phyloP scores from a whole-genome alignment of 2,113 vertebrate species.

The Hiodon alosoides region DNA sequence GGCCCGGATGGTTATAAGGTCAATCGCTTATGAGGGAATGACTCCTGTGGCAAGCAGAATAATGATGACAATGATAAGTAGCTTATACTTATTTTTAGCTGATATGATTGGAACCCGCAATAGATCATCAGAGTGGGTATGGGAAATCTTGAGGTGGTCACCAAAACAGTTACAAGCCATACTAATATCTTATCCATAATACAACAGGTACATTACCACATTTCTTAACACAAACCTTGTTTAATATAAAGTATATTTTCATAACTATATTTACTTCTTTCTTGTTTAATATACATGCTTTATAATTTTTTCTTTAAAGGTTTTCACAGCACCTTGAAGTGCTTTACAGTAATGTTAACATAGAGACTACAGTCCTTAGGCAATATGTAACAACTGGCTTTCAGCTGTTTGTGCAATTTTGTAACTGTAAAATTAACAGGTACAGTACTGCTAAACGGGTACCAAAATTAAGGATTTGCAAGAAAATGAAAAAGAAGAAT shows the following conservation, averaged over 20 bases:
- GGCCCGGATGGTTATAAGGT: too few relatives aligned
- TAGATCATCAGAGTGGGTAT: slow-evolving; percentile 95
- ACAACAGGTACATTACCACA: slow-evolving; percentile 76
- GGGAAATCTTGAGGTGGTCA: slow-evolving; percentile 95
- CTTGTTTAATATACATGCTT: slow-evolving; percentile 71
- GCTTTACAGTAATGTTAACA: slow-evolving; percentile 91
- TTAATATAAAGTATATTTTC: slow-evolving; percentile 41
- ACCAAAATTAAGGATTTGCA: slow-evolving; percentile 94
- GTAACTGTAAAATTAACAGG: slow-evolving; percentile 99
- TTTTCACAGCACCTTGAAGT: slow-evolving; percentile 94
- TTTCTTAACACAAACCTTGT: slow-evolving; percentile 33
- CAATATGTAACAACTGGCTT: slow-evolving; percentile 73
- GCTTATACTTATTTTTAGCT: too few relatives aligned
- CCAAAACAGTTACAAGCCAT: slow-evolving; percentile 99
- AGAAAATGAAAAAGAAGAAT: slow-evolving; percentile 71
- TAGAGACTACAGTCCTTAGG: slow-evolving; percentile 73
- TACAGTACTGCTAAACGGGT: slow-evolving; percentile 99
- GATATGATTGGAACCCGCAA: too few relatives aligned
- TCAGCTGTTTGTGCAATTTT: slow-evolving; percentile 75
- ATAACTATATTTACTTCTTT: slow-evolving; percentile 67
- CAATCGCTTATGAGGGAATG: too few relatives aligned
- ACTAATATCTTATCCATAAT: slow-evolving; percentile 83
- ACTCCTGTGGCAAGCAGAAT: too few relatives aligned
- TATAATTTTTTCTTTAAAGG: slow-evolving; percentile 74
- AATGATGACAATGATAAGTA: too few relatives aligned